Base-by-base conservation (phyloP, 2,797 vertebrate genomes). In the Manis javanica region DNA sequence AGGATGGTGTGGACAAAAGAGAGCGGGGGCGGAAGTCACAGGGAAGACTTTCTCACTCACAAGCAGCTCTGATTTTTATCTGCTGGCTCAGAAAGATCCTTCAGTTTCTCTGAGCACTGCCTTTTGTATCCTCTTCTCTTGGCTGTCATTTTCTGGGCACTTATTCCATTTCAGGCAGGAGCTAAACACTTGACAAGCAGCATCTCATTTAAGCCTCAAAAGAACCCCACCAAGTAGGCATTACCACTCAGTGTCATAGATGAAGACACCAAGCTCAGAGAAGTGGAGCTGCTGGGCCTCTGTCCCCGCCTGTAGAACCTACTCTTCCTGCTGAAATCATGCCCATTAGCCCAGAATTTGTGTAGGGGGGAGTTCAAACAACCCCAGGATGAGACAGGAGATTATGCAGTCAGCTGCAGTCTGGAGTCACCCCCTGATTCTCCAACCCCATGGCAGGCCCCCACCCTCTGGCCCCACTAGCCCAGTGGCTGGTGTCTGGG, bases 81-180 rank as follows among this genome's bases (percentile, higher is more conserved):
- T 57, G 82, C 55, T n/a, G 88, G 61, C 89, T 95, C 51, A n/a
- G 68, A 63, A 92, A 90, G 68, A 69, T 16, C 61, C 24, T 55
- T 82, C 69, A 63, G 72, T 78, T 91, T 23, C 63, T 93, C 88
- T 87, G 83, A 24, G 68, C 37, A 5, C 10, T 16, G 39, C 61
- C 88, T 96, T 97, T 84, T 64, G 87, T 89, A 78, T 51, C 46
- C 77, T 83, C 81, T 61, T 37, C 24, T 15, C 82, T 64, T 39
- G 59, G 77, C 94, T 97, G 96, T 92, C 96, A 93, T 82, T 96
- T 96, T 94, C 96, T 87, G 88, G 94, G 86, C 89, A 94, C 88
- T 94, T 91, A 89, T 29, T 96, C 91, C 59, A 16, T 83, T 87
- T 94, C 78, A 49, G 86, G 83, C 69, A 84, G 71, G 55, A 97